phyloP scores from a whole-genome alignment of 2,797 vertebrate species.

The Sebastes taczanowskii region DNA sequence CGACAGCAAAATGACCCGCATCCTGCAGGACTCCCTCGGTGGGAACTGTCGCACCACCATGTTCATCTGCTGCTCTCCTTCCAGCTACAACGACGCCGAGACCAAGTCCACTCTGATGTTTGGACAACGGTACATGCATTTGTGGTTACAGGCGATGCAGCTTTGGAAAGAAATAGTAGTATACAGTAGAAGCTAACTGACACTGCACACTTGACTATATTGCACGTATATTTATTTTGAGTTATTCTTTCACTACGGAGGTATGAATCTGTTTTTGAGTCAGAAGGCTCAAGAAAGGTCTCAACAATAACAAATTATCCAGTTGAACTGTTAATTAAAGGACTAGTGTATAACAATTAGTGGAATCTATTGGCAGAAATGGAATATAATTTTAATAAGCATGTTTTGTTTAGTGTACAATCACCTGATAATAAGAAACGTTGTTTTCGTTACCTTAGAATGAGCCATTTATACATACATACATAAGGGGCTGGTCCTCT shows the following conservation, averaged over 20 bases:
- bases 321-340: too few relatives aligned
- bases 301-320: too few relatives aligned
- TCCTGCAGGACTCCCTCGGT: slow-evolving; percentile 96
- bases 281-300: background rate
- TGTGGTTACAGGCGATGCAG: background rate
- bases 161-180: background rate
- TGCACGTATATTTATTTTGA: background rate
- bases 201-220: background rate
- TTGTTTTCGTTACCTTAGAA: too few relatives aligned
- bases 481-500: too few relatives aligned
- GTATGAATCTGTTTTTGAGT: background rate
- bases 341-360: too few relatives aligned
- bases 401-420: too few relatives aligned
- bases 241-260: background rate
- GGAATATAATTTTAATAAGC: too few relatives aligned
- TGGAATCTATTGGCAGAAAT: too few relatives aligned
- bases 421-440: too few relatives aligned
- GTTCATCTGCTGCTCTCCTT: slow-evolving; percentile 98
- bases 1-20: slow-evolving; percentile 97
- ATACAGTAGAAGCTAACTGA: background rate
- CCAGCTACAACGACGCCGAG: slow-evolving; percentile 92
- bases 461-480: too few relatives aligned
- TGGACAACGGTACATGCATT: slow-evolving; percentile 87
- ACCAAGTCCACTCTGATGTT: slow-evolving; percentile 97
- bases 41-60: slow-evolving; percentile 97